A percentile compares a stretch with the other conserved stretches of the same genome.
Conservation (phyloP, 2,113 vertebrate species). For the Cephalopterus ornatus region DNA sequence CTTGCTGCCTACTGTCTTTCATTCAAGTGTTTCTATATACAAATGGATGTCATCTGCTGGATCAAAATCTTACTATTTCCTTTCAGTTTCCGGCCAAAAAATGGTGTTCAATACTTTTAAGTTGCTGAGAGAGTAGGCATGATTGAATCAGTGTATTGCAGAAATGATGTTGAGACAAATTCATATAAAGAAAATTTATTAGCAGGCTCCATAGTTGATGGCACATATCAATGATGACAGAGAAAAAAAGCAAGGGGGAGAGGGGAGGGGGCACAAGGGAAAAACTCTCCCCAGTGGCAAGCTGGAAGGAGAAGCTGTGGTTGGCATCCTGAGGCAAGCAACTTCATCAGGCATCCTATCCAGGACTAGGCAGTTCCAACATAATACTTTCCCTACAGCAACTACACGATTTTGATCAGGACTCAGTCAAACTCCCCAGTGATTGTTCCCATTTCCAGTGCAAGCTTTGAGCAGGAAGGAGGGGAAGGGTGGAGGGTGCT, state of each 20-base stretch:
- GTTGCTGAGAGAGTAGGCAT: background rate
- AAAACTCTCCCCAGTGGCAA: background rate
- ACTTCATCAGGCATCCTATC: background rate
- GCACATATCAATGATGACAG: background rate
- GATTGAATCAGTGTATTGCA: background rate
- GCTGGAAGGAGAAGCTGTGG: background rate
- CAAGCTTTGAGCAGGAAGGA: background rate
- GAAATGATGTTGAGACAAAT: background rate
- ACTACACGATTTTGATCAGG: background rate
- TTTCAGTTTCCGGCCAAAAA: background rate
- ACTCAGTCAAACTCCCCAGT: background rate
- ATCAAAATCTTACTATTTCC: background rate
- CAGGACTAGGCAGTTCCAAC: accelerated
- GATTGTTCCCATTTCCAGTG: background rate
- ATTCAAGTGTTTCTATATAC: background rate
- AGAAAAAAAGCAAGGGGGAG: background rate
- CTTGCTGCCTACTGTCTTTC: background rate
- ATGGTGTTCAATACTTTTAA: background rate
- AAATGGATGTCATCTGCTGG: background rate
- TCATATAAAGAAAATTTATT: background rate
- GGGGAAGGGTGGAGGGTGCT: background rate
- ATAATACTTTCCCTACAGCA: background rate
- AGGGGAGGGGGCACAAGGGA: accelerated
- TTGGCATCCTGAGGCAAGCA: background rate
- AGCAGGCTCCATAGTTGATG: background rate